Evolutionary conservation across 1,140 invertebrate genomes (phyloP).

Genomic region (Trichogramma pretiosum): DNA sequence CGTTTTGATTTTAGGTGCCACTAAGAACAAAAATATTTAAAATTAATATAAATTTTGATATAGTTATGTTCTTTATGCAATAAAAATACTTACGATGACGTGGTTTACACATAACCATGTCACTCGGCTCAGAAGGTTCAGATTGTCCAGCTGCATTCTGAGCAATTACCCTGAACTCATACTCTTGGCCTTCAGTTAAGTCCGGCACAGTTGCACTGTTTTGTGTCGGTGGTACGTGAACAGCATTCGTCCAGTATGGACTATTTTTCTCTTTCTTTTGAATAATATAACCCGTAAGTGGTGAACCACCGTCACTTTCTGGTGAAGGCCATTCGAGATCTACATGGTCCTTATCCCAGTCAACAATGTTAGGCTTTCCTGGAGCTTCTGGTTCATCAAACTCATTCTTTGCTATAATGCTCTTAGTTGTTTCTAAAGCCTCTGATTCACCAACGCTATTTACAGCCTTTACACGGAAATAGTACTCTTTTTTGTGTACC

Average conservation of each 20-base stretch:
- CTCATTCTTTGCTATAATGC: slow-evolving; percentile 89
- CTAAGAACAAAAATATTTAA: slow-evolving; percentile 37
- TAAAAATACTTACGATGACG: slow-evolving; percentile 57
- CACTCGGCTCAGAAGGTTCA: slow-evolving; percentile 87
- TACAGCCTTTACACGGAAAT: slow-evolving; percentile 84
- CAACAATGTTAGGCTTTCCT: slow-evolving; percentile 73
- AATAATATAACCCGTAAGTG: slow-evolving; percentile 86
- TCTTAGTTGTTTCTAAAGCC: slow-evolving; percentile 72
- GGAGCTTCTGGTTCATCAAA: slow-evolving; percentile 87
- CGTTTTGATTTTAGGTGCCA: slow-evolving; percentile 87
- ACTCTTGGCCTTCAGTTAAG: slow-evolving; percentile 86
- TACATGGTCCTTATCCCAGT: slow-evolving; percentile 90
- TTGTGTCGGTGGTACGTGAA: slow-evolving; percentile 71
- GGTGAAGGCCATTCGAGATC: slow-evolving; percentile 84
- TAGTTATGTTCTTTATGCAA: background rate
- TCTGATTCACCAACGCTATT: slow-evolving; percentile 94
- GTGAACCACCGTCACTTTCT: slow-evolving; percentile 80
- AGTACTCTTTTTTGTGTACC: slow-evolving; percentile 87
- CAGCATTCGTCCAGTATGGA: slow-evolving; percentile 82
- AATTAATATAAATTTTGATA: too few relatives aligned
- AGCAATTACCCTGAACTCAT: slow-evolving; percentile 93
- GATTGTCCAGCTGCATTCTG: slow-evolving; percentile 92
- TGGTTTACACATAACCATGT: slow-evolving; percentile 77
- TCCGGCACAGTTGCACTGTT: slow-evolving; percentile 76
- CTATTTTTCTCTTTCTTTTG: slow-evolving; percentile 92